A percentile compares a stretch with the other conserved stretches of the same genome.
Evolutionary conservation across 2,888 invertebrate species (phyloP).

Genomic region (Macaria notata): DNA sequence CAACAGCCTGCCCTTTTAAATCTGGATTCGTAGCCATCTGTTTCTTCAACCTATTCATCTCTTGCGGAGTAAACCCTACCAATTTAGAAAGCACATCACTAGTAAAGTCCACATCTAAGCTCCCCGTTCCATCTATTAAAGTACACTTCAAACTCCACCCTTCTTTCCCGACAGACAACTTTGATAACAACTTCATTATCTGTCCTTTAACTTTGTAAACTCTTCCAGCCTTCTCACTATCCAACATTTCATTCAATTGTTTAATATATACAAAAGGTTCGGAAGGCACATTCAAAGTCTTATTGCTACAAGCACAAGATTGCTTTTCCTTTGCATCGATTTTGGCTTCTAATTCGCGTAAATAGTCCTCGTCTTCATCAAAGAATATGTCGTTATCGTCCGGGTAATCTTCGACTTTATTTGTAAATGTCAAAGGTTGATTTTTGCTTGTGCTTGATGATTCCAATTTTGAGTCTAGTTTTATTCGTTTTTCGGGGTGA

Average conservation of each 20-base stretch:
- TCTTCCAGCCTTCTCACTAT: slow-evolving; percentile 55
- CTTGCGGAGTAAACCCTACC: slow-evolving; percentile 72
- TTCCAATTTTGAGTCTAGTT: slow-evolving; percentile 37
- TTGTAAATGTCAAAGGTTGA: slow-evolving; percentile 19
- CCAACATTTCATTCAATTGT: slow-evolving; percentile 61
- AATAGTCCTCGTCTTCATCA: slow-evolving; percentile 63
- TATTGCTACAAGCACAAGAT: slow-evolving; percentile 23
- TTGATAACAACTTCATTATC: slow-evolving; percentile 78
- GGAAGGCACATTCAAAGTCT: slow-evolving; percentile 41
- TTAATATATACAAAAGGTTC: slow-evolving; percentile 74
- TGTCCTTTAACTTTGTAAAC: slow-evolving; percentile 82
- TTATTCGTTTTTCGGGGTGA: slow-evolving; percentile 58
- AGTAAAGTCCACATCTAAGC: slow-evolving; percentile 79
- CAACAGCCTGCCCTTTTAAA: slow-evolving; percentile 57
- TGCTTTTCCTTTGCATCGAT: slow-evolving; percentile 45
- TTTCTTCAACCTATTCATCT: slow-evolving; percentile 68
- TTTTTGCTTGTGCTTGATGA: slow-evolving; percentile 2
- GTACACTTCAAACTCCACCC: slow-evolving; percentile 82
- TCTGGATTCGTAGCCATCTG: slow-evolving; percentile 59
- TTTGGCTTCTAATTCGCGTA: slow-evolving; percentile 58
- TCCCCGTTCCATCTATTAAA: slow-evolving; percentile 81
- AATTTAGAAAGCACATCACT: slow-evolving; percentile 79
- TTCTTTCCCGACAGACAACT: slow-evolving; percentile 75
- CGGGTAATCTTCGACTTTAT: slow-evolving; percentile 53
- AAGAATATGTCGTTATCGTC: slow-evolving; percentile 56